phyloP scores from a whole-genome alignment of 2,797 vertebrate genomes.

The Cuculus canorus region DNA sequence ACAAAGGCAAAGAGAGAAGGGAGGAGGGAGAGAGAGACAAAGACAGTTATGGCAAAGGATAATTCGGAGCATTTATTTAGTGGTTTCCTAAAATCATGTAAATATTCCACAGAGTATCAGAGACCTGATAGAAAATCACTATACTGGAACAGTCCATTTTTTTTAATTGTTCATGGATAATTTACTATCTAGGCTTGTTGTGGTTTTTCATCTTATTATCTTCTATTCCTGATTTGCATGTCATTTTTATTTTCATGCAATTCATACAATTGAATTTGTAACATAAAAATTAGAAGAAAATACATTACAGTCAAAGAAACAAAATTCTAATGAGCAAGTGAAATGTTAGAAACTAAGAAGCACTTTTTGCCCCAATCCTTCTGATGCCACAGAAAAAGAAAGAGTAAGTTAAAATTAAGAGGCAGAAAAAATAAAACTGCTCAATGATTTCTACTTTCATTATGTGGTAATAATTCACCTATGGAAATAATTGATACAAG shows the following conservation, averaged over 20 bases:
- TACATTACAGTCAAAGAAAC: conserved; percentile 36
- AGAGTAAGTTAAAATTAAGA: background rate
- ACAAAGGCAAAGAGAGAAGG: background rate
- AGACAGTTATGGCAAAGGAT: background rate
- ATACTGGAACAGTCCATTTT: background rate
- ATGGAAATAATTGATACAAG: background rate
- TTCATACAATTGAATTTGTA: conserved; percentile 66
- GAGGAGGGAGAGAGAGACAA: background rate
- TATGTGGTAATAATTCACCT: background rate
- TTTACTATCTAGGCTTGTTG: conserved; percentile 32
- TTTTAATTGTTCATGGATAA: conserved; percentile 56
- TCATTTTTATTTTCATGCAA: conserved; percentile 54
- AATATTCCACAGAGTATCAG: background rate
- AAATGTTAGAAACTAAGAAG: background rate
- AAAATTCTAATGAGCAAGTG: conserved; percentile 13
- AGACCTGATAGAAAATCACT: conserved; percentile 23
- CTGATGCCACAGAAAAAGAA: background rate
- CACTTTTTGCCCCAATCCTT: background rate
- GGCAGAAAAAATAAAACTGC: background rate
- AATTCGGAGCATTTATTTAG: background rate
- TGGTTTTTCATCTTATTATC: conserved; percentile 31
- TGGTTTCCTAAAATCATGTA: background rate
- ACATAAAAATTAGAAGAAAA: conserved; percentile 55
- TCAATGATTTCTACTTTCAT: background rate
- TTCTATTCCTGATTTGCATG: conserved; percentile 37